phyloP scores from a whole-genome alignment of 2,888 invertebrate genomes.

The Brachyopa scutellaris region DNA sequence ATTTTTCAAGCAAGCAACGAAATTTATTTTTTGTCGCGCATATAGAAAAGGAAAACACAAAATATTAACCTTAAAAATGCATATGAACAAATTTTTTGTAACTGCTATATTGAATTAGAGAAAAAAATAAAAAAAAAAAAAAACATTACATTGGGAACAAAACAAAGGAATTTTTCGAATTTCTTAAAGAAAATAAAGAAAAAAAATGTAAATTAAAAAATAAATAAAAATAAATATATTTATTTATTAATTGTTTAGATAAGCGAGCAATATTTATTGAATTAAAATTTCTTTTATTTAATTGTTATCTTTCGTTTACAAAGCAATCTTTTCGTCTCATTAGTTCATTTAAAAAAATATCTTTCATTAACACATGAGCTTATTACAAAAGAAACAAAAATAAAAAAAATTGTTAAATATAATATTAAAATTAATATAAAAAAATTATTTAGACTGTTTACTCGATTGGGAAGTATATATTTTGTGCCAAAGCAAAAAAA shows the following conservation, averaged over 20 bases:
- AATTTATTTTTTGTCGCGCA: slow-evolving; percentile 69
- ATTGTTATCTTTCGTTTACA: slow-evolving; percentile 60
- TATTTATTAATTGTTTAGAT: slow-evolving; percentile 70
- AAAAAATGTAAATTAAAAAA: slow-evolving; percentile 71
- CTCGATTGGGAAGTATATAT: slow-evolving; percentile 73
- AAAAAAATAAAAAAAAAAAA: slow-evolving; percentile 39
- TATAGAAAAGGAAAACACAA: slow-evolving; percentile 69
- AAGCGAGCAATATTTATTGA: slow-evolving; percentile 72
- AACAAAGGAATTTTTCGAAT: slow-evolving; percentile 81
- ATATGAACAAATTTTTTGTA: slow-evolving; percentile 57
- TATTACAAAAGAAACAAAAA: slow-evolving; percentile 59
- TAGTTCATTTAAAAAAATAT: slow-evolving; percentile 46
- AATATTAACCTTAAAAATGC: slow-evolving; percentile 46
- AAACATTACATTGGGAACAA: slow-evolving; percentile 78
- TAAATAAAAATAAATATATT: slow-evolving; percentile 45
- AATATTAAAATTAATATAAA: slow-evolving; percentile 55
- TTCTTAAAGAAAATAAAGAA: slow-evolving; percentile 76
- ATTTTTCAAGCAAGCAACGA: slow-evolving; percentile 72
- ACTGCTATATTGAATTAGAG: slow-evolving; percentile 63
- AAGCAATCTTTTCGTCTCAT: slow-evolving; percentile 66
- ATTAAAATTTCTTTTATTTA: slow-evolving; percentile 53
- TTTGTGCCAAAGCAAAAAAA: slow-evolving; percentile 74
- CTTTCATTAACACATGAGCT: slow-evolving; percentile 59
- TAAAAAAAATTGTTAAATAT: slow-evolving; percentile 62
- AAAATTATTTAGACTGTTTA: slow-evolving; percentile 72